Base-by-base conservation (phyloP, 2,888 invertebrate species). In the Brenthis ino region DNA sequence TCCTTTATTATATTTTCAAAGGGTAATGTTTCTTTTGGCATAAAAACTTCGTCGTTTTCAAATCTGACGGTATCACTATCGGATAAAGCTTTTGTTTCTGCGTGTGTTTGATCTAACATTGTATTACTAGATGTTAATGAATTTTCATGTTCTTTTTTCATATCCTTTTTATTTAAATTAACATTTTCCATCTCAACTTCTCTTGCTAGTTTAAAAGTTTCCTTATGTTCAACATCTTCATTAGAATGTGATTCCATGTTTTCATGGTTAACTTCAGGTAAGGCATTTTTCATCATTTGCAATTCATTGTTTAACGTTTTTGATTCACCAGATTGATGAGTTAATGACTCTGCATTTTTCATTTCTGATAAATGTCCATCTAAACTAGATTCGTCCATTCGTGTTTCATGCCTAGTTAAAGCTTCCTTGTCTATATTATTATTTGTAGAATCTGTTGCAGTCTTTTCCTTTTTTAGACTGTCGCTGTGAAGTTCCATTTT, bases 401-500 rank as follows among this genome's bases (percentile, higher is more conserved):
- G 48, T 3, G 53, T 43, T 24, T 63, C 63, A 54, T 64, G 16
- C 14, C 16, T 28, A 37, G 16, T 33, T 50, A 56, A n/a, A n/a
- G 13, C 43, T 64, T 57, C 64, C 28, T 60, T 50, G 37, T 53
- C 57, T 11, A 37, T 50, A 54, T 61, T 67, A 11, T 16, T 48
- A 5, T 55, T 55, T 56, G 24, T 12, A 20, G 56, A 43, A 67
- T 56, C 61, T 37, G 24, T 33, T 50, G 56, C 61, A 20, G 58
- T 43, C n/a, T 64, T 68, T 65, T 72, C 76, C 57, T 69, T 71
- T 67, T 28, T 73, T 16, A 74, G 66, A 64, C 60, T 78, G 16
- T 75, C 76, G 51, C 76, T 76, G 37, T 73, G 75, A 63, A 77
- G 68, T 60, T 72, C 65, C 8, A 70, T 51, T 60, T 72, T 75